These are phyloP conservation scores for Tachina lurida DNA, from an alignment of 2,888 invertebrate genomes.

Conservation along the genomic window DNA sequence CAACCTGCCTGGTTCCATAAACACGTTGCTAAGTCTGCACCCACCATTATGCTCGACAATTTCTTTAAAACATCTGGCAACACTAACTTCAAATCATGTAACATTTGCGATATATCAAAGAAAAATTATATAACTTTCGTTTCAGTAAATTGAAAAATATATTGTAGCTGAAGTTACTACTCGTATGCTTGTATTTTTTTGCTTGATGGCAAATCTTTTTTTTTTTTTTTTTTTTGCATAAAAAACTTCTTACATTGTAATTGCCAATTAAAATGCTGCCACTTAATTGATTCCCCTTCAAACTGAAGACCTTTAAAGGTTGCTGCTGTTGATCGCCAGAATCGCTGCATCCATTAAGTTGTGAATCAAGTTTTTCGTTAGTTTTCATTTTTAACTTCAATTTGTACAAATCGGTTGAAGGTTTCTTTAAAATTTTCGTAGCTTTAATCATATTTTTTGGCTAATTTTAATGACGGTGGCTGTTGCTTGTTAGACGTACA, in stretches of 20 bases:
- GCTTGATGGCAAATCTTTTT: not conserved
- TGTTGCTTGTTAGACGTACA: slow-evolving; percentile 21
- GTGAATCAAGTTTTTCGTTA: slow-evolving; percentile 68
- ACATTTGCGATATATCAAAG: not conserved
- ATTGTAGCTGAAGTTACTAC: too few relatives aligned
- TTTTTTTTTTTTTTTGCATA: not conserved
- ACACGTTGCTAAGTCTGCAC: too few relatives aligned
- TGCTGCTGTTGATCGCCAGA: slow-evolving; percentile 51
- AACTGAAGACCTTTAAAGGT: slow-evolving; percentile 88
- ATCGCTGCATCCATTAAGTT: slow-evolving; percentile 28
- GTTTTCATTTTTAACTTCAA: slow-evolving; percentile 78
- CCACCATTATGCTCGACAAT: not conserved
- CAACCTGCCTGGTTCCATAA: too few relatives aligned
- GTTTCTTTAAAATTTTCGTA: slow-evolving; percentile 77
- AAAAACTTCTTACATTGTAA: slow-evolving; percentile 87
- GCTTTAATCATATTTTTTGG: slow-evolving; percentile 76
- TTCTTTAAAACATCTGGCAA: slow-evolving; percentile 7
- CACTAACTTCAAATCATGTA: not conserved
- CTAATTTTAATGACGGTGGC: slow-evolving; percentile 23
- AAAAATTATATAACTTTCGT: not conserved
- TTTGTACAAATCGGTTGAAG: slow-evolving; percentile 75
- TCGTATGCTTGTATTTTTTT: not conserved
- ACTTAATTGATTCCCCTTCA: slow-evolving; percentile 90
- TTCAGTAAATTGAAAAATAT: too few relatives aligned
- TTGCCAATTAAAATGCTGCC: slow-evolving; percentile 93